Percentiles rank a stretch among this genome's conserved stretches.
Evolutionary conservation across 2,113 vertebrate species (phyloP).

Genomic region (Sceloporus tristichus): DNA sequence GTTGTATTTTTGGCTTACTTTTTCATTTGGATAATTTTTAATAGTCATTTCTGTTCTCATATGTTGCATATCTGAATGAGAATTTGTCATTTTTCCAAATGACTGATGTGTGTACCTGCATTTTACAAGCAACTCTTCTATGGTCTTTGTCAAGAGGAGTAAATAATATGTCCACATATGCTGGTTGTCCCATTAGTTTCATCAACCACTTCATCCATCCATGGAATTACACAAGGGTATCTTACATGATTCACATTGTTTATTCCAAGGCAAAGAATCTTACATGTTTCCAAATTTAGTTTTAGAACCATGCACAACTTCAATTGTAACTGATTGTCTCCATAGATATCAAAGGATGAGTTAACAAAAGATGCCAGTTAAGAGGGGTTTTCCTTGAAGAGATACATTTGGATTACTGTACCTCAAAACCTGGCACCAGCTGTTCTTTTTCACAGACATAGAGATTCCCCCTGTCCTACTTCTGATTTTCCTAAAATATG

Average conservation of each 20-base stretch:
- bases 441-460: too few species aligned
- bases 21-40: not conserved
- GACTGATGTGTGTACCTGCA: not conserved
- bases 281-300: not conserved
- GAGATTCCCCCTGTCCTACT: too few species aligned
- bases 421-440: too few species aligned
- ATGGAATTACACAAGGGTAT: not conserved
- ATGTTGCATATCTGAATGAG: not conserved
- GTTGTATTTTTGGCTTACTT: not conserved
- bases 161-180: not conserved
- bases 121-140: not conserved
- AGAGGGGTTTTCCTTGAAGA: too few species aligned
- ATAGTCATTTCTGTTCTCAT: not conserved
- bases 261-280: conserved; percentile 6
- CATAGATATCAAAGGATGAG: not conserved
- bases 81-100: not conserved
- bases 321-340: not conserved
- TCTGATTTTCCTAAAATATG: too few species aligned
- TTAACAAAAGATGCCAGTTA: not conserved
- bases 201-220: not conserved
- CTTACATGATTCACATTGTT: not conserved
- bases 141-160: not conserved
- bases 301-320: not conserved
- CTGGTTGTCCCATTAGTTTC: not conserved
- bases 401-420: too few species aligned